Percentiles rank a stretch among this genome's conserved stretches.
Evolutionary conservation across 2,113 vertebrate species (phyloP).

Genomic region (Bufo bufo): DNA sequence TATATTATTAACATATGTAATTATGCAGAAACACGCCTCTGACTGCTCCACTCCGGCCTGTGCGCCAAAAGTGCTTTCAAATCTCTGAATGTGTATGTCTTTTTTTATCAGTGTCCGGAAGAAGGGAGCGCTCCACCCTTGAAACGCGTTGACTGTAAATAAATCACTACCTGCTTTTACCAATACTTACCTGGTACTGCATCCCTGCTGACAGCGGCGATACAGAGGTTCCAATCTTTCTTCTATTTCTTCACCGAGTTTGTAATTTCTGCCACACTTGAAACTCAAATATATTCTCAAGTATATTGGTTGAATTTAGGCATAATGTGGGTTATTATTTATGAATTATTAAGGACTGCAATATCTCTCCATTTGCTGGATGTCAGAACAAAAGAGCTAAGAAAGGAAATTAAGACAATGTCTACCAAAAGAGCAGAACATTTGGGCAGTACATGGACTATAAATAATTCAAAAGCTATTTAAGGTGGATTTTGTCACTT

Average conservation of each 20-base stretch:
- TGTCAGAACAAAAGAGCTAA: slow-evolving; percentile 70
- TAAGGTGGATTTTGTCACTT: slow-evolving; percentile 74
- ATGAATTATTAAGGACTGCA: slow-evolving; percentile 74
- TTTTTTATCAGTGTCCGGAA: too few species aligned
- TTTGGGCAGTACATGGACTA: slow-evolving; percentile 75
- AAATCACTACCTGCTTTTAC: too few species aligned
- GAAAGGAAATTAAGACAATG: slow-evolving; percentile 76
- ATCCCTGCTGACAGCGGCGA: too few species aligned
- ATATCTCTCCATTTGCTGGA: slow-evolving; percentile 71
- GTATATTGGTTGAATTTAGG: slow-evolving; percentile 59
- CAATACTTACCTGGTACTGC: too few species aligned
- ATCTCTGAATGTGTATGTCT: too few species aligned
- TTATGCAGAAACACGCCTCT: too few species aligned
- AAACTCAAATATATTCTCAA: slow-evolving; percentile 60
- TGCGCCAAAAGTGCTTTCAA: too few species aligned
- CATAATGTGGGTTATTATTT: slow-evolving; percentile 63
- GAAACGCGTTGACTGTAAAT: too few species aligned
- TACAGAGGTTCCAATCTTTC: too few species aligned
- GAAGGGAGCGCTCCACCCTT: too few species aligned
- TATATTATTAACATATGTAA: too few species aligned
- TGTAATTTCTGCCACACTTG: slow-evolving; percentile 16
- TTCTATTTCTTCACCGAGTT: background rate
- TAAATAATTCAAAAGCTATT: slow-evolving; percentile 82
- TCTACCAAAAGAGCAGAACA: slow-evolving; percentile 71
- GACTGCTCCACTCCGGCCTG: too few species aligned